Evolutionary conservation across 1,140 invertebrate species (phyloP).

Genomic region (Uloborus diversus): DNA sequence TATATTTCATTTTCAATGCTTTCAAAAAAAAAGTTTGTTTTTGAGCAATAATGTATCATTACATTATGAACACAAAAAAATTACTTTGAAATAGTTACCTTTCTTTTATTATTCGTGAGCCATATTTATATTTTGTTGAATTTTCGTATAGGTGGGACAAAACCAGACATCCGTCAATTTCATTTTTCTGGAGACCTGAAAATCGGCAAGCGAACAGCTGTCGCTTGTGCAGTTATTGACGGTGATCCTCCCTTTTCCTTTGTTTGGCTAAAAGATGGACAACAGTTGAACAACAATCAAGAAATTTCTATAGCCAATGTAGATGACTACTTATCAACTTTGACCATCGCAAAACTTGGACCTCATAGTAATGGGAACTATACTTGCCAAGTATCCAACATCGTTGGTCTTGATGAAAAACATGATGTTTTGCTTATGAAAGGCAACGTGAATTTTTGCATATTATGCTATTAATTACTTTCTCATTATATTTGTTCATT

Average conservation of each 20-base stretch:
- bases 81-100: too few species aligned
- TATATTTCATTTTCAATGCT: too few species aligned
- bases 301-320: constrained; percentile 1
- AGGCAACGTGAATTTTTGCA: not conserved
- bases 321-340: constrained; percentile 63
- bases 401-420: not conserved
- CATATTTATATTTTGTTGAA: too few species aligned
- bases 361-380: constrained; percentile 57
- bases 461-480: not conserved
- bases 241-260: constrained; percentile 58
- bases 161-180: constrained; percentile 46
- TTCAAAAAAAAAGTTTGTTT: too few species aligned
- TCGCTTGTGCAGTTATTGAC: constrained; percentile 65
- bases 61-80: too few species aligned
- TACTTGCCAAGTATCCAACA: constrained; percentile 53
- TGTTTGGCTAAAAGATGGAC: constrained; percentile 56
- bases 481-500: not conserved
- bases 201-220: constrained; percentile 73
- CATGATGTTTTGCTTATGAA: not conserved
- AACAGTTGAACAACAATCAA: not conserved
- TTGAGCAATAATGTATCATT: too few species aligned
- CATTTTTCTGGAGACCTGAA: constrained; percentile 69
- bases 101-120: too few species aligned
- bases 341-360: constrained; percentile 39
- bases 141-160: not conserved